These are phyloP conservation scores for Folsomia manolachei DNA, from an alignment of 2,888 invertebrate genomes.

Conservation along the genomic window DNA sequence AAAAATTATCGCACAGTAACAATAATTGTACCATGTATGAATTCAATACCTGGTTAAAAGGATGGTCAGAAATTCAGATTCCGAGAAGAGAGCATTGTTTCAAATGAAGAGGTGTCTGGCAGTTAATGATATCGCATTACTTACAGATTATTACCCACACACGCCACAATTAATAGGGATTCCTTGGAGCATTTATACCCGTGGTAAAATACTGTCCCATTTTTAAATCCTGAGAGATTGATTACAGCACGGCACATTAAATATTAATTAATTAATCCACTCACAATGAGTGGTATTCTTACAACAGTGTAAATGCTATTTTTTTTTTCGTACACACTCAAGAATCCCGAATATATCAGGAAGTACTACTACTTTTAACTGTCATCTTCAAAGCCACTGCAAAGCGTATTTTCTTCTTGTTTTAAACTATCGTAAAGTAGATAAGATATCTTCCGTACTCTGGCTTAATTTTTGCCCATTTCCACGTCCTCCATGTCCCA, in stretches of 20 bases:
- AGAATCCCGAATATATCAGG: no score
- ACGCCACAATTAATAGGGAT: no score
- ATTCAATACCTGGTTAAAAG: no score
- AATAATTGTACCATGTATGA: not conserved
- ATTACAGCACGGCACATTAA: not conserved
- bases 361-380: not conserved
- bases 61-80: no score
- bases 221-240: not conserved
- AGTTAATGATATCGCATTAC: not conserved
- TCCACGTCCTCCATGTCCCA: no score
- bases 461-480: constrained; percentile 9
- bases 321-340: not conserved
- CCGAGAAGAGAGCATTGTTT: constrained; percentile 5
- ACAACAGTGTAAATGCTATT: not conserved
- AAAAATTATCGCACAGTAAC: not conserved
- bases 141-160: not conserved
- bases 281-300: not conserved
- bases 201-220: not conserved
- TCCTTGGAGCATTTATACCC: no score
- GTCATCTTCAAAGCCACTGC: no score
- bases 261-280: not conserved
- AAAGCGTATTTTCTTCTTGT: not conserved
- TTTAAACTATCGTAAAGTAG: constrained; percentile 23
- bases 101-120: not conserved
- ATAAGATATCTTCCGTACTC: constrained; percentile 29